Evolutionary conservation across 2,888 invertebrate species (phyloP), one percentile per base, ranked within the genome.

Genomic region (Amiota minor): DNA sequence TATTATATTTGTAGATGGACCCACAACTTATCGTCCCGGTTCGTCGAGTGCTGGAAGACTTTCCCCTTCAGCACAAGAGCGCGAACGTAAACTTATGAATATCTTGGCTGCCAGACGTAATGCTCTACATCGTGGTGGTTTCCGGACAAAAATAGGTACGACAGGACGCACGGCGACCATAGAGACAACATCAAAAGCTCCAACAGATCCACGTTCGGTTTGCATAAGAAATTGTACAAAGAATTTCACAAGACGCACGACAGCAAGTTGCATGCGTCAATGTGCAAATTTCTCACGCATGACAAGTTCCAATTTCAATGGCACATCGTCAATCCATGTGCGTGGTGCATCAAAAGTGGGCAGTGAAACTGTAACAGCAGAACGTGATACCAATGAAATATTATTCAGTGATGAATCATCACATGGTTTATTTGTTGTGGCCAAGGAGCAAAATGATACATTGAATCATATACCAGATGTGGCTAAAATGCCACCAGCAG

Each of bases 21-120:
- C 89, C 68, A 87, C 88, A 49, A 88, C 88, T 2, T 82, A 84
- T 68, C 86, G 89, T 2, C 80, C 87, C 4, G 62, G 62, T n/a
- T n/a, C 8, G n/a, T 16, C 62, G 11, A 14, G 6, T 18, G 59
- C 2, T 23, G 56, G 56, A 59, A 16, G 53, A 35, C 35, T 35
- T 35, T 35, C 35, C 2, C 35, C 35, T 6, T 35, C 87, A 45
- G 91, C 92, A 8, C 90, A 87, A 72, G 87, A 88, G 73, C 85
- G 93, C 49, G 92, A 93, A 79, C 91, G 92, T 61, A 92, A 92
- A 77, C 89, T 93, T 72, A 90, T 92, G 87, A 91, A 92, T 10
- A 87, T 93, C 65, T 89, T 93, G 76, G 93, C 93, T 0, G 92
- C 93, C 0, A 89, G 93, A 46, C 90, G 94, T 69, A 91, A 92